Conservation (phyloP, 2,888 invertebrate genomes). For the Sarcophaga variegata region DNA sequence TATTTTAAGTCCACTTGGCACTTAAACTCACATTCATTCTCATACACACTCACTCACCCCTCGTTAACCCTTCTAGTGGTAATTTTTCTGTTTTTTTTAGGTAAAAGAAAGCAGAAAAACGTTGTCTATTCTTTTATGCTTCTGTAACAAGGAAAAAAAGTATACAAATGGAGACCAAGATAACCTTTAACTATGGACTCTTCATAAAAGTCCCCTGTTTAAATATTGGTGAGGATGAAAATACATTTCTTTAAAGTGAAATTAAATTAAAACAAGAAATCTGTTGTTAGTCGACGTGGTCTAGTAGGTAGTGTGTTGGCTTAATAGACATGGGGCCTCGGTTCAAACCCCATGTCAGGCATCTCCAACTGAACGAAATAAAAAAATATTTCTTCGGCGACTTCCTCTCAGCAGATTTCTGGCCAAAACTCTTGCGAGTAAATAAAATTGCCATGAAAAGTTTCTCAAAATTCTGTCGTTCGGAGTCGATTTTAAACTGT, state of each 20-base stretch:
- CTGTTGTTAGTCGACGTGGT: not conserved
- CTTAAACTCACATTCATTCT: constrained; percentile 24
- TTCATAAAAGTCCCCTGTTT: not conserved
- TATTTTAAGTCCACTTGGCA: constrained; percentile 39
- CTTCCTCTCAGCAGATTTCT: too few relatives aligned
- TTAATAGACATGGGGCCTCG: too few relatives aligned
- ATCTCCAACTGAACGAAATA: too few relatives aligned
- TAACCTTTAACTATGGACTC: constrained; percentile 36
- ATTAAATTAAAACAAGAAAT: not conserved
- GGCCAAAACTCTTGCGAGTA: too few relatives aligned
- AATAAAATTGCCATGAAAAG: too few relatives aligned
- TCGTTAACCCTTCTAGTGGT: constrained; percentile 55
- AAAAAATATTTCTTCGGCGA: too few relatives aligned
- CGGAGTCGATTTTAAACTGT: too few relatives aligned
- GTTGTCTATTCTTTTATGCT: constrained; percentile 21
- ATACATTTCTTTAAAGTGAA: not conserved
- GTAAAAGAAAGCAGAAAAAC: not conserved
- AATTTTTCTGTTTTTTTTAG: constrained; percentile 22
- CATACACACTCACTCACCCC: not conserved
- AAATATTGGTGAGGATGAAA: constrained; percentile 21
- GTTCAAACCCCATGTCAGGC: too few relatives aligned
- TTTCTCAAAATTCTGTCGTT: too few relatives aligned
- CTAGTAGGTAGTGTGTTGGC: too few relatives aligned
- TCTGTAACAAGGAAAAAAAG: constrained; percentile 9
- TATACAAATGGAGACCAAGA: not conserved